phyloP scores from a whole-genome alignment of 2,797 vertebrate genomes.

The Manis pentadactyla region DNA sequence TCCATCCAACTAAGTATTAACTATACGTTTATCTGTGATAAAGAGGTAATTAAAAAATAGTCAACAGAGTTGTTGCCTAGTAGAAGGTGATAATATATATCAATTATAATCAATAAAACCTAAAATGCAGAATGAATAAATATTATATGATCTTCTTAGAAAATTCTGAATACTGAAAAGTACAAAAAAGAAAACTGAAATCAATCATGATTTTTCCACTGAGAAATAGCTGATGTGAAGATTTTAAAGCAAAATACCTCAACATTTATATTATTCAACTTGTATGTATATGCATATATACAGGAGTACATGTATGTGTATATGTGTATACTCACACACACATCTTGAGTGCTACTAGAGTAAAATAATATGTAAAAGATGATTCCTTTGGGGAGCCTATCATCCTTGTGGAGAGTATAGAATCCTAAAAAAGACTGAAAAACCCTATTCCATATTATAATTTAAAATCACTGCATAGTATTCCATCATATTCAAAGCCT shows the following conservation, averaged over 20 bases:
- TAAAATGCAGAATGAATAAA: neutral
- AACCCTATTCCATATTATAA: neutral
- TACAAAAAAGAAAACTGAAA: slow-evolving; percentile 4
- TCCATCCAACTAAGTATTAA: neutral
- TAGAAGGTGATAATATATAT: neutral
- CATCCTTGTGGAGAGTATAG: neutral
- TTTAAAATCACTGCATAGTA: neutral
- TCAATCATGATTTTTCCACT: neutral
- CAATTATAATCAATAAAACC: neutral
- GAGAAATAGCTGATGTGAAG: slow-evolving; percentile 3
- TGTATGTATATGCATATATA: neutral
- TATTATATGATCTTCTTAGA: neutral
- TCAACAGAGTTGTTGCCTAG: neutral
- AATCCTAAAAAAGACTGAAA: neutral
- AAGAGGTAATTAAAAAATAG: neutral
- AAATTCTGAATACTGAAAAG: neutral
- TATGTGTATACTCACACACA: neutral
- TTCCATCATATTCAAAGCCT: slow-evolving; percentile 1
- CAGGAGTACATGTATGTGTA: neutral
- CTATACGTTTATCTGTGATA: neutral
- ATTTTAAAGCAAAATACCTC: neutral
- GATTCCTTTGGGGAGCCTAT: neutral
- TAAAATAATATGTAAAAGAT: too few species aligned
- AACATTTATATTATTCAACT: neutral
- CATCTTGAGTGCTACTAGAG: neutral